A percentile compares a stretch with the other conserved stretches of the same genome.
These are phyloP conservation scores for Phaenicophaeus curvirostris DNA, from an alignment of 2,797 vertebrate species.

Conservation along the genomic window DNA sequence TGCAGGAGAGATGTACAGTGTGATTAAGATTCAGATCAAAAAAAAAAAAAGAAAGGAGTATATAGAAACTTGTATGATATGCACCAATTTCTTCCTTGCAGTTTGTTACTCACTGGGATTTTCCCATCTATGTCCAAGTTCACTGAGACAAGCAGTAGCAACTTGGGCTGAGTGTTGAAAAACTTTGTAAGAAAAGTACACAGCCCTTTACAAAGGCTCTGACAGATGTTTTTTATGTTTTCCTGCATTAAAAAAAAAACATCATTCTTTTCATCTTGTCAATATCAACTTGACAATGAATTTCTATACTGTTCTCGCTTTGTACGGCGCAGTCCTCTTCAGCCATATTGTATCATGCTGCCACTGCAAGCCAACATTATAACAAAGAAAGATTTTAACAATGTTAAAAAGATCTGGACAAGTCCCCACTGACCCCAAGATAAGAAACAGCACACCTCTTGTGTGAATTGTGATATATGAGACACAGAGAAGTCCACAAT, in stretches of 20 bases:
- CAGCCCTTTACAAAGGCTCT: background rate
- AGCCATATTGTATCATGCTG: background rate
- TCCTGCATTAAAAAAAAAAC: too few relatives aligned
- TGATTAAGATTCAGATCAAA: background rate
- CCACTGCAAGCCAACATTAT: background rate
- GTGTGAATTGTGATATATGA: background rate
- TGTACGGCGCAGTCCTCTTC: background rate
- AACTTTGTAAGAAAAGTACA: background rate
- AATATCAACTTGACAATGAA: background rate
- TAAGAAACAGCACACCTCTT: fast-evolving
- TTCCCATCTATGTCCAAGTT: background rate
- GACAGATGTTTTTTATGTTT: background rate
- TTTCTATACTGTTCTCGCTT: background rate
- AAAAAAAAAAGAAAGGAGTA: background rate
- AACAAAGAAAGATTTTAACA: background rate
- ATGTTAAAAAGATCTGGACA: background rate
- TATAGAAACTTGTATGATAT: background rate
- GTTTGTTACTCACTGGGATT: background rate
- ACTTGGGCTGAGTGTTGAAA: background rate
- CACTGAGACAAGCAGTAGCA: background rate
- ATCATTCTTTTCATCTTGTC: background rate
- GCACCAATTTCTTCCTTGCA: background rate
- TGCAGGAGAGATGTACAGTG: background rate
- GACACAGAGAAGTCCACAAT: background rate
- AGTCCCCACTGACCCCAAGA: background rate